Base-by-base conservation (phyloP, 2,113 vertebrate genomes). In the Xenus cinereus region DNA sequence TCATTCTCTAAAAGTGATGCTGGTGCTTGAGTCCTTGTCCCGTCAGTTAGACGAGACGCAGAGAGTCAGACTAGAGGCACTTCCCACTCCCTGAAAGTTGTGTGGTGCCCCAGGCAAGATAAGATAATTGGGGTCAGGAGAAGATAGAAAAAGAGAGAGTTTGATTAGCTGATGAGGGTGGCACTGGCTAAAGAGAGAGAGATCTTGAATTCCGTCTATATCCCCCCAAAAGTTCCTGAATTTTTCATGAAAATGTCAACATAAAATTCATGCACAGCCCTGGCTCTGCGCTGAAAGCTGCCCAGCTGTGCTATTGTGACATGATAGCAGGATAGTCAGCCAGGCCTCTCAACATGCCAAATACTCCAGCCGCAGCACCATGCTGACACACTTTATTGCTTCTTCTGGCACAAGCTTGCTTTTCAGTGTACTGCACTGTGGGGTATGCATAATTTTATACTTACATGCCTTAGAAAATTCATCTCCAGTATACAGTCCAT, bases 271-370 rank as follows among this genome's bases (percentile, higher is more conserved):
- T 30, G 26, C 82, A 57, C 53, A 57, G 10, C 54, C 57, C 27
- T 53, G 57, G 21, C 57, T 94, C 77, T 69, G 39, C 3, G 3
- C 77, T 89, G 91, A 87, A 87, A 91, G 77, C 77, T 94, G 84
- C 89, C 93, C 94, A 96, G 93, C 93, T 95, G 91, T 89, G 89
- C 82, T 84, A 10, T 84, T 84, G 62, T 94, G 94, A 85, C 91
- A 91, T 33, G 91, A 78, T 19, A 91, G 62, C 74, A 76, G 81
- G 57, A 33, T 72, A 68, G 69, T 68, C 57, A 91, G 53, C 57
- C 86, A 64, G 57, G 56, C 64, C 76, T 88, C 90, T 87, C 84
- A 56, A 56, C 53, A 78, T 43, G 66, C 87, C 87, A 87, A 43
- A 63, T 28, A 35, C 39, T 75, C 73, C 87, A 89, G 60, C 60